Evolutionary conservation across 2,888 invertebrate genomes (phyloP).

Genomic region (Chirona hameri): DNA sequence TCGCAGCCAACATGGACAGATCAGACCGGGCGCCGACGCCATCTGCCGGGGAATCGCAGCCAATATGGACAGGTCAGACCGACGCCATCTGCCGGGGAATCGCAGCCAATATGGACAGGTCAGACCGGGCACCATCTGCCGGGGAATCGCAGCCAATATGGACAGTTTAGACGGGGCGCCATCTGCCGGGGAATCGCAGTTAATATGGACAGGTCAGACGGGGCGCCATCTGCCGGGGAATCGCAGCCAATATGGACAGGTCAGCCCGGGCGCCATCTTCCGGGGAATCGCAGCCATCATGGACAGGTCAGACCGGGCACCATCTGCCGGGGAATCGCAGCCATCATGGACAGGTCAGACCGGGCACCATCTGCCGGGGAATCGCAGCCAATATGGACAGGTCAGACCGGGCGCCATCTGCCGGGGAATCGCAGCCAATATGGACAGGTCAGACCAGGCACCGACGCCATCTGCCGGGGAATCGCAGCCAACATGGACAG

Average conservation of each 20-base stretch:
- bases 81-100: slow-evolving; percentile 70
- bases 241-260: slow-evolving; percentile 71
- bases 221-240: slow-evolving; percentile 69
- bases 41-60: slow-evolving; percentile 70
- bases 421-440: slow-evolving; percentile 69
- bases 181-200: slow-evolving; percentile 70
- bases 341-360: no score
- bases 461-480: slow-evolving; percentile 69
- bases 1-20: slow-evolving; percentile 71
- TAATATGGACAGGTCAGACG: no score
- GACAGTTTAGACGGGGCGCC: no score
- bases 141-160: slow-evolving; percentile 70
- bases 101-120: slow-evolving; percentile 68
- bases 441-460: no score
- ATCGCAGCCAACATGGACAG: slow-evolving; percentile 67
- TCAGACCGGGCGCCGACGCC: slow-evolving; percentile 66
- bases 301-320: no score
- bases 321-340: slow-evolving; percentile 69
- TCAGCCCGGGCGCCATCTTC: slow-evolving; percentile 69
- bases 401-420: slow-evolving; percentile 70
- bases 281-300: slow-evolving; percentile 70
- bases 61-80: no score
- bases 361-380: slow-evolving; percentile 69
- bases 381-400: slow-evolving; percentile 69
- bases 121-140: slow-evolving; percentile 68